phyloP scores from a whole-genome alignment of 2,797 vertebrate genomes.

The Sebastes diaconus region DNA sequence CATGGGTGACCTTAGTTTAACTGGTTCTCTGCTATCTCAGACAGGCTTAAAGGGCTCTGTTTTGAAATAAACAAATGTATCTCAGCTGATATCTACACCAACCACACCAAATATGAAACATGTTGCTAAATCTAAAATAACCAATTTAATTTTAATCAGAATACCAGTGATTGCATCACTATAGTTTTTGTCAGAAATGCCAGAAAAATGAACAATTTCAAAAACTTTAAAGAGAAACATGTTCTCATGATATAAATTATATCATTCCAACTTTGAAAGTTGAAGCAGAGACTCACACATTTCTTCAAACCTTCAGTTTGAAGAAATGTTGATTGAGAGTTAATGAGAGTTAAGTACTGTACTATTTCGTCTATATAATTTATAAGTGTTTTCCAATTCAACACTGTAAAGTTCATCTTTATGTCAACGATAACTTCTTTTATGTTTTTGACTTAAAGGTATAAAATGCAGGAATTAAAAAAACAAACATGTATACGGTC shows the following conservation, averaged over 20 bases:
- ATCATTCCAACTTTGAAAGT: neutral
- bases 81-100: neutral
- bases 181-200: neutral
- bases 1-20: slow-evolving; percentile 3
- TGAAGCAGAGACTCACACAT: neutral
- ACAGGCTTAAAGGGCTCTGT: neutral
- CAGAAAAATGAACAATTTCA: neutral
- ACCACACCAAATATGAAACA: neutral
- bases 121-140: neutral
- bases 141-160: neutral
- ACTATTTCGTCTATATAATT: neutral
- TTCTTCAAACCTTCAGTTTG: neutral
- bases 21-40: neutral
- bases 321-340: neutral
- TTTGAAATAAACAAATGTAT: slow-evolving; percentile 1
- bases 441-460: neutral
- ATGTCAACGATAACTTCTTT: neutral
- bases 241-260: neutral
- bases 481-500: too few species aligned
- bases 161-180: neutral
- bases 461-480: too few species aligned
- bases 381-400: neutral
- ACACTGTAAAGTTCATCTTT: neutral
- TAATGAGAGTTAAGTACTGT: neutral
- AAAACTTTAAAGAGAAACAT: neutral